Conservation (phyloP, 2,113 vertebrate species). For the Gymnarchus niloticus region DNA sequence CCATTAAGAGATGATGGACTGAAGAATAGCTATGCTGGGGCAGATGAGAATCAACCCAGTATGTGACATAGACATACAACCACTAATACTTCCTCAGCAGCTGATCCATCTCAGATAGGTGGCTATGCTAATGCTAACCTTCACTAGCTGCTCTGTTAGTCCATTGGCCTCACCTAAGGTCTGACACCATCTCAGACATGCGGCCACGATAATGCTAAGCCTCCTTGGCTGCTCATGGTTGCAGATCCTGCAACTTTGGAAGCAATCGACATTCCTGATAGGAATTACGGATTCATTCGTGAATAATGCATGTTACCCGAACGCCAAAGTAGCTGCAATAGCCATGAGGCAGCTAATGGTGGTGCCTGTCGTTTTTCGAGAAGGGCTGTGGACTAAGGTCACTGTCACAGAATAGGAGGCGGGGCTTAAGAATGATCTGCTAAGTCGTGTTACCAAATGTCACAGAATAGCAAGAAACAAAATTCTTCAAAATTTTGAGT, state of each 20-base stretch:
- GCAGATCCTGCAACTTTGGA: too few relatives aligned
- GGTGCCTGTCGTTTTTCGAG: background rate
- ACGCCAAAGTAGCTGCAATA: background rate
- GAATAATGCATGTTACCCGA: background rate
- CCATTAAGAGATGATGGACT: background rate
- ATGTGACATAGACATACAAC: background rate
- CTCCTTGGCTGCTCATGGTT: too few relatives aligned
- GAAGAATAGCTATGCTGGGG: too few relatives aligned
- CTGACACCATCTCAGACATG: too few relatives aligned
- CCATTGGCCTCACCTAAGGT: too few relatives aligned
- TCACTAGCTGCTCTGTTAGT: too few relatives aligned
- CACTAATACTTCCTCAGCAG: background rate
- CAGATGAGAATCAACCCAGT: background rate
- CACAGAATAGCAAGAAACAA: too few relatives aligned
- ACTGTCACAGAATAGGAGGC: background rate
- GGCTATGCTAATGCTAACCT: too few relatives aligned
- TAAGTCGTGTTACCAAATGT: background rate
- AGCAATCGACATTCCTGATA: too few relatives aligned
- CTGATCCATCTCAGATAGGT: too few relatives aligned
- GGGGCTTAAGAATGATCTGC: background rate
- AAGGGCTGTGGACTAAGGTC: background rate
- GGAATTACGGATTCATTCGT: background rate
- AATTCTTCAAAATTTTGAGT: too few relatives aligned
- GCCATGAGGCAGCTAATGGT: background rate
- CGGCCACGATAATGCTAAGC: too few relatives aligned